Conservation (phyloP, 2,113 vertebrate genomes). For the Salvelinus namaycush region DNA sequence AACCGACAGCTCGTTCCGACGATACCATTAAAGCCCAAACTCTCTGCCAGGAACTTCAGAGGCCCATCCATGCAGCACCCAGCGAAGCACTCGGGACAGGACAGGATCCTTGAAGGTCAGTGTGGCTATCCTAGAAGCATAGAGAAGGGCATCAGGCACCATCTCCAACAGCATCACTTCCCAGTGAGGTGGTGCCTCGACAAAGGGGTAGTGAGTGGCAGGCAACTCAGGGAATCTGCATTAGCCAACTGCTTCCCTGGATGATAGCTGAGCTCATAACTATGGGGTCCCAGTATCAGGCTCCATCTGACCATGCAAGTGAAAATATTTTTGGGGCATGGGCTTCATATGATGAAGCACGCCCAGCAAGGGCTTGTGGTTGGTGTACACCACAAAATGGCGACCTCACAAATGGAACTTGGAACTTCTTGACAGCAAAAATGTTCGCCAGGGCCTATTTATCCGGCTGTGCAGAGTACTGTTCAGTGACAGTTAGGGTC, state of each 20-base stretch:
- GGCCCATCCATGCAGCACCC: conserved; percentile 11
- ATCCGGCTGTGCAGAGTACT: conserved; percentile 19
- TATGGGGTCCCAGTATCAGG: not conserved
- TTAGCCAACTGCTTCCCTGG: conserved; percentile 14
- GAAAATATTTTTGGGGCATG: too few relatives aligned
- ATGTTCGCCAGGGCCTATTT: conserved; percentile 6
- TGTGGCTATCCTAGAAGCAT: not conserved
- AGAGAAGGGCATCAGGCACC: not conserved
- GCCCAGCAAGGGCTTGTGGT: too few relatives aligned
- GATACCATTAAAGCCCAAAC: too few relatives aligned
- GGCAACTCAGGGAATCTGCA: not conserved
- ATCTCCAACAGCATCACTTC: not conserved
- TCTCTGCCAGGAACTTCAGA: not conserved
- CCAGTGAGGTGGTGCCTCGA: not conserved
- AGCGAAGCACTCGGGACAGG: not conserved
- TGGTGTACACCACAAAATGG: conserved; percentile 3
- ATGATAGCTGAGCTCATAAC: conserved; percentile 2
- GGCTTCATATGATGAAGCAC: too few relatives aligned
- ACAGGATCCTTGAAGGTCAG: too few relatives aligned
- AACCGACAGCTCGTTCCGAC: too few relatives aligned
- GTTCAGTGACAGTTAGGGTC: not conserved
- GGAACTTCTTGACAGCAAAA: conserved; percentile 15
- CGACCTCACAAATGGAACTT: not conserved
- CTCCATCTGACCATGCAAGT: not conserved
- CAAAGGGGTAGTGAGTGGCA: conserved; percentile 8